Base-by-base conservation (phyloP, 2,797 vertebrate species). In the Cygnus olor region DNA sequence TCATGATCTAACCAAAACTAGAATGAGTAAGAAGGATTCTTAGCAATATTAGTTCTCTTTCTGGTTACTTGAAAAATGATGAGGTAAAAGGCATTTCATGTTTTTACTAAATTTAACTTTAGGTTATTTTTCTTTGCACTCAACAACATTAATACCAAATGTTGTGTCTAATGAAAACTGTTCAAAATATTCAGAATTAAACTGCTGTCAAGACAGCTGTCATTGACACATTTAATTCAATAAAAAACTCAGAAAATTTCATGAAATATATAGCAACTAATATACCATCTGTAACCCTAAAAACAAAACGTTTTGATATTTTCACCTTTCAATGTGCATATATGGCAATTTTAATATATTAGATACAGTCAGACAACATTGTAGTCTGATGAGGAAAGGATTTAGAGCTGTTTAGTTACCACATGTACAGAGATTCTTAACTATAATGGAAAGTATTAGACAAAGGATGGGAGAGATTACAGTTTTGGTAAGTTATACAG, bases 251-350 rank as follows among this genome's bases (percentile, higher is more conserved):
- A 11, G 11, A 51, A 61, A 65, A 27, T 3, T 28, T 34, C 51
- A 11, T 28, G 10, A 34, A 12, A 21, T 56, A 38, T 25, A 6
- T 22, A 71, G 19, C 4, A 14, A 28, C 6, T 76, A 54, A 54
- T 51, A 63, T 54, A 21, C 7, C 5, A 21, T n/a, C 3, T 20
- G 1, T 27, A 53, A 3, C 0, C 5, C n/a, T 30, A 16, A 22
- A 54, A 49, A 24, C 47, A 49, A 49, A 49, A 49, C 47, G 24
- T 47, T 47, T 47, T 47, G 47, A 22, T 49, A 14, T 49, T 49
- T 49, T 49, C 22, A 49, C 11, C 47, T 7, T 49, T 49, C 47
- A 27, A 51, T 9, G 24, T 51, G 22, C 47, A 27, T 24, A 54
- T 14, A 27, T 1, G 16, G 9, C 7, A 34, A 85, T 34, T 22